Percentiles rank a stretch among this genome's conserved stretches.
Conservation (phyloP, 1,140 invertebrate species). For the Hormaphis cornu region DNA sequence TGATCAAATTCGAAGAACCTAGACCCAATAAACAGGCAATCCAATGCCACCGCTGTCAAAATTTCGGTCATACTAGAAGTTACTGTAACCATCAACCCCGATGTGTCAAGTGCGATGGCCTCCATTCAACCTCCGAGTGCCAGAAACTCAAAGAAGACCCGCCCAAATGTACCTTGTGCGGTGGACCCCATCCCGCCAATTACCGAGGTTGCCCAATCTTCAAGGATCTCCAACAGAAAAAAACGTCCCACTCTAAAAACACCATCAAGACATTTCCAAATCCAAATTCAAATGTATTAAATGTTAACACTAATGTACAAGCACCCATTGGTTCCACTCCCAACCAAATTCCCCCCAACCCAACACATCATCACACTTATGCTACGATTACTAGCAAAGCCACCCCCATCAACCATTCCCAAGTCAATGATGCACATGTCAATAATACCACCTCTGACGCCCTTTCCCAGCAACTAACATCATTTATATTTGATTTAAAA, state of each 20-base stretch:
- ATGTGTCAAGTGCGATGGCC: conserved; percentile 40
- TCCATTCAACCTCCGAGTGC: neutral
- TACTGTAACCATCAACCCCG: conserved; percentile 38
- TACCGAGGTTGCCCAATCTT: neutral
- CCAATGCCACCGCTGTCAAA: conserved; percentile 41
- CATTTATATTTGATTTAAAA: neutral
- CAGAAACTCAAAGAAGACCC: neutral
- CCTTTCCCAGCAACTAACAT: neutral
- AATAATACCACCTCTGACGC: no score
- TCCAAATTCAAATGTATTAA: no score
- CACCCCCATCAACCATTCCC: no score
- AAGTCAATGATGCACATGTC: no score
- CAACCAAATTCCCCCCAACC: no score
- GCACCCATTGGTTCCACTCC: no score
- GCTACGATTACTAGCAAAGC: no score
- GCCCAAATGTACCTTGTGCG: neutral
- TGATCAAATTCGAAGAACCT: no score
- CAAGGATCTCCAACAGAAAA: neutral
- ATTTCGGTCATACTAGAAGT: conserved; percentile 41
- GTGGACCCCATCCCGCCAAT: conserved; percentile 7
- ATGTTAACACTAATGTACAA: no score
- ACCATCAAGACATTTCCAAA: no score
- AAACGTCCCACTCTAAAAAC: no score
- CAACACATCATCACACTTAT: no score
- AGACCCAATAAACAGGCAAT: neutral